Percentiles rank a stretch among this genome's conserved stretches.
These are phyloP conservation scores for Pocillopora meandrina DNA, from an alignment of 92 coral and sea anemone species.

Conservation along the genomic window DNA sequence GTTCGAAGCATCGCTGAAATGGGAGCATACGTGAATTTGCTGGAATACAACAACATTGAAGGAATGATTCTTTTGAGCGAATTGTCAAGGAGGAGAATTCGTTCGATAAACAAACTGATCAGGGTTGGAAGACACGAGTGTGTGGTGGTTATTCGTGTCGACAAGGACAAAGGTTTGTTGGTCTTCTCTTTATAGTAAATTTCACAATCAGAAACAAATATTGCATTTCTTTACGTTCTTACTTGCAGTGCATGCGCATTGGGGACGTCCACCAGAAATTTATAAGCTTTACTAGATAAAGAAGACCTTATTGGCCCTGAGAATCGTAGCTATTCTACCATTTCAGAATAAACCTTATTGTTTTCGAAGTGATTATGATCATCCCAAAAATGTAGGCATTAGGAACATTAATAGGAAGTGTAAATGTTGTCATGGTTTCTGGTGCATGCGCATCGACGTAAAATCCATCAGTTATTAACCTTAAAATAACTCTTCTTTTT, in stretches of 20 bases:
- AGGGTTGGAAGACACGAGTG: conserved; percentile 97
- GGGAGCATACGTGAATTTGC: conserved; percentile 97
- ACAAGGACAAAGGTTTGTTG: conserved; percentile 94
- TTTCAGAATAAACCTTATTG: too few relatives aligned
- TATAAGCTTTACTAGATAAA: too few relatives aligned
- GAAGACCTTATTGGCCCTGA: too few relatives aligned
- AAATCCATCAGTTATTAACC: neutral
- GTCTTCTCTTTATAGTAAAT: neutral
- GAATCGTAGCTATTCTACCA: too few relatives aligned
- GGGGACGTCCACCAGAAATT: neutral
- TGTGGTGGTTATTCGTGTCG: conserved; percentile 98
- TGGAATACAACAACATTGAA: conserved; percentile 97
- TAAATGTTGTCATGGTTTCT: too few relatives aligned
- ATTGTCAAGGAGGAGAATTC: conserved; percentile 93
- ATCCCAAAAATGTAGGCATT: too few relatives aligned
- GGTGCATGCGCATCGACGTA: neutral
- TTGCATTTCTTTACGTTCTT: neutral
- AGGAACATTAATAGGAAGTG: too few relatives aligned
- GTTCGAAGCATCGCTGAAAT: conserved; percentile 99
- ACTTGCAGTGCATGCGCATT: conserved; percentile 1
- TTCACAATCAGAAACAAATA: neutral
- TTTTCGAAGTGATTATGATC: too few relatives aligned
- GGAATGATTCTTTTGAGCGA: conserved; percentile 98
- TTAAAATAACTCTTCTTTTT: too few relatives aligned
- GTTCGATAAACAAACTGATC: conserved; percentile 95